Percentiles rank a stretch among this genome's conserved stretches.
These are phyloP conservation scores for Rhaphigaster nebulosa DNA, from an alignment of 2,888 invertebrate species.

Conservation along the genomic window DNA sequence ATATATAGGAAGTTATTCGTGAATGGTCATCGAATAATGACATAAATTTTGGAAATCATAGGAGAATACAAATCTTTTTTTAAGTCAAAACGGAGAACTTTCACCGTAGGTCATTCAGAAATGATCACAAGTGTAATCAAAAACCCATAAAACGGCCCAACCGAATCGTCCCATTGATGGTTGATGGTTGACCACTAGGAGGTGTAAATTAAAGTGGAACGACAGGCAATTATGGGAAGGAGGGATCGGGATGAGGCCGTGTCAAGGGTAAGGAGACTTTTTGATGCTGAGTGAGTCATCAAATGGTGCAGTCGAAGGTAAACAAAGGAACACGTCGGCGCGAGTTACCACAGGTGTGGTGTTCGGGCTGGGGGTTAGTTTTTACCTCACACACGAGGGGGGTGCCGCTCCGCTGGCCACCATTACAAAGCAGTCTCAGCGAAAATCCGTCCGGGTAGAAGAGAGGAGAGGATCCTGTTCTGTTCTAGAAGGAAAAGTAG, in stretches of 20 bases:
- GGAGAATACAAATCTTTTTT: neutral
- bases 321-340: slow-evolving; percentile 54
- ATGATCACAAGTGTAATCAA: slow-evolving; percentile 25
- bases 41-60: neutral
- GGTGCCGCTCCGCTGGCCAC: slow-evolving; percentile 49
- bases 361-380: slow-evolving; percentile 4
- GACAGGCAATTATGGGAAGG: neutral
- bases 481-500: neutral
- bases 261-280: slow-evolving; percentile 12
- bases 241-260: neutral
- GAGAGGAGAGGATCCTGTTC: neutral
- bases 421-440: slow-evolving; percentile 24
- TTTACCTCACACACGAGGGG: slow-evolving; percentile 50
- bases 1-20: too few relatives aligned
- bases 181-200: neutral
- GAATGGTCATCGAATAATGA: too few relatives aligned
- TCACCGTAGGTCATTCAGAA: neutral
- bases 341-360: neutral
- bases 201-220: neutral
- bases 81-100: neutral
- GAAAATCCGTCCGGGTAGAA: neutral
- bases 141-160: slow-evolving; percentile 14
- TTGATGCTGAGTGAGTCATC: slow-evolving; percentile 59
- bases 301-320: slow-evolving; percentile 53
- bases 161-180: neutral